Percentiles rank a stretch among this genome's conserved stretches.
phyloP scores from a whole-genome alignment of 2,113 vertebrate genomes.

The Nannospalax galili region DNA sequence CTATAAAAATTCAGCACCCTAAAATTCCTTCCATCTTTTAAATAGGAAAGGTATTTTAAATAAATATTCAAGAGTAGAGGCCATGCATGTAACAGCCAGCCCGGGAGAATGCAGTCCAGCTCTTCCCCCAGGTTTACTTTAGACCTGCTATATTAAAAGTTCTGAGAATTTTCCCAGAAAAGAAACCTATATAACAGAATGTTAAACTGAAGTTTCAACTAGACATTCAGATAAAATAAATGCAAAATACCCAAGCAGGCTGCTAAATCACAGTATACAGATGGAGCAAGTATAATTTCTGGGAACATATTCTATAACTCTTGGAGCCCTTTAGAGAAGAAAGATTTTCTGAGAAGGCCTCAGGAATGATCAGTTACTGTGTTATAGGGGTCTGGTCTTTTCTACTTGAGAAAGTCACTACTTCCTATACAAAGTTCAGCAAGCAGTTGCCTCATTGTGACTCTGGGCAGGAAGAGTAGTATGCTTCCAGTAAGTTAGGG shows the following conservation, averaged over 20 bases:
- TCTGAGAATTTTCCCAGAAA: slow-evolving; percentile 67
- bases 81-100: background rate
- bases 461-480: background rate
- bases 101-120: background rate
- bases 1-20: background rate
- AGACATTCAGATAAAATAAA: slow-evolving; percentile 57
- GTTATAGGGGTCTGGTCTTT: background rate
- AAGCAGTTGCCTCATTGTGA: background rate
- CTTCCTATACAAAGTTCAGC: background rate
- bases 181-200: slow-evolving; percentile 65
- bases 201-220: slow-evolving; percentile 53
- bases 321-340: background rate
- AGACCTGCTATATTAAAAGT: slow-evolving; percentile 61
- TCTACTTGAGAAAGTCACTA: background rate
- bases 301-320: background rate
- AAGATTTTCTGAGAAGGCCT: background rate
- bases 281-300: slow-evolving; percentile 17
- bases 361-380: background rate
- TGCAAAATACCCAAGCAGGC: slow-evolving; percentile 24
- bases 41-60: background rate
- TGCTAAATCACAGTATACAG: slow-evolving; percentile 46
- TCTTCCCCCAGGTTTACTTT: background rate
- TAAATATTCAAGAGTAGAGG: background rate
- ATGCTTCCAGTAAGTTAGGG: background rate
- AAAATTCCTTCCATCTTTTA: background rate